Base-by-base conservation (phyloP, 1,140 invertebrate genomes). In the Micrasema minimum region DNA sequence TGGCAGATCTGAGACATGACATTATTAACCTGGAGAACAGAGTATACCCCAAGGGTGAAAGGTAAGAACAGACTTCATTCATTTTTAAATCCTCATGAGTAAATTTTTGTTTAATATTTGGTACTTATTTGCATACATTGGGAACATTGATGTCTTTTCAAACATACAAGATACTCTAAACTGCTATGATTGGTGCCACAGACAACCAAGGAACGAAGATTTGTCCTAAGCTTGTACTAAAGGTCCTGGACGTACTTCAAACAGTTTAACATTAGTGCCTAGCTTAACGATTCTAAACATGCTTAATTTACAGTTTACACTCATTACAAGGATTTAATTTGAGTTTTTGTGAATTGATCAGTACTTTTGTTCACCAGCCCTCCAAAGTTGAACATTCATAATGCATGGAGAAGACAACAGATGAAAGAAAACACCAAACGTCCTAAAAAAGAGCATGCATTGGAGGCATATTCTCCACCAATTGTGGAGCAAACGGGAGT, bases 1-100 rank as follows among this genome's bases (percentile, higher is more conserved):
- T 90, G 26, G 88, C 88, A 2, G 88, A 90, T 76, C 77, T 90
- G 1, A 80, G 86, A 65, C 86, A 89, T 75, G 88, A 90, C 76
- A 86, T 90, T 69, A 82, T 85, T 31, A 85, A 88, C 69, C 78
- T 90, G 26, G 88, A 90, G 75, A 81, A 83, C 23, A 84, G 80
- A 76, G 87, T 90, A 11, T 90, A 88, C 71, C 78, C 76, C n/a
- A 79, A 83, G 37, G 85, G 84, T 3, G 86, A 88, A 79, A 81
- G 77, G 88, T 88, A 79, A 83, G 14, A 11, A 48, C 5, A 48
- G 16, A 14, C 9, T 31, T 31, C 7, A 31, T 43, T 43, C 20
- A 20, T 48, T 3, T 48, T 16, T 18, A 43, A 9, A 46, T 1
- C 18, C 45, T 46, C 45, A 16, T 4, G 18, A 1, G 26, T 31